Evolutionary conservation across 2,113 vertebrate genomes (phyloP).

Genomic region (Peucedramus taeniatus): DNA sequence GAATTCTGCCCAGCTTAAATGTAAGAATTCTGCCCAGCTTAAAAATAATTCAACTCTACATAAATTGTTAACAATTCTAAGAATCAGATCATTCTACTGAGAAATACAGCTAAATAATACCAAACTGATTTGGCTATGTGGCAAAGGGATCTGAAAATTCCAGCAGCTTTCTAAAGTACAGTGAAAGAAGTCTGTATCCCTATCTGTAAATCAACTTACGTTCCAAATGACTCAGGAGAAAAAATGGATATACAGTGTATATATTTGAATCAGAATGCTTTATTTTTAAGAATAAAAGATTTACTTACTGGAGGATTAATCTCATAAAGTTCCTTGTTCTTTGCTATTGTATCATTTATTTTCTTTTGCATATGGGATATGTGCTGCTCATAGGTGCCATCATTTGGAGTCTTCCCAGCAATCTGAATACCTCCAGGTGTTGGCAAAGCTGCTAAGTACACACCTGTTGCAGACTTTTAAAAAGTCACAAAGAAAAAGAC

Average conservation of each 20-base stretch:
- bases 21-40: neutral
- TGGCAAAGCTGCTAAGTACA: conserved; percentile 90
- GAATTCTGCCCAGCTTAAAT: neutral
- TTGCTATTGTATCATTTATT: conserved; percentile 93
- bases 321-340: conserved; percentile 94
- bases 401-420: conserved; percentile 90
- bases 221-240: neutral
- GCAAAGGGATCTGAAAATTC: neutral
- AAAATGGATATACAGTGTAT: neutral
- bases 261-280: neutral
- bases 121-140: neutral
- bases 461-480: conserved; percentile 92
- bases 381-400: conserved; percentile 90
- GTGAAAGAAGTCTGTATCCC: neutral
- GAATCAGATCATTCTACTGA: neutral
- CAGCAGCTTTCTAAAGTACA: neutral
- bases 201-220: neutral
- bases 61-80: neutral
- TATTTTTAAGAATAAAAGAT: neutral
- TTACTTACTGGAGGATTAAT: conserved; percentile 90
- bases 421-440: conserved; percentile 94
- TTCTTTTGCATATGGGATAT: conserved; percentile 93
- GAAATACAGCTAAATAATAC: neutral
- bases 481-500: neutral
- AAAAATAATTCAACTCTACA: neutral